phyloP scores from a whole-genome alignment of 2,797 vertebrate genomes.

The Oreonectes daqikongensis region DNA sequence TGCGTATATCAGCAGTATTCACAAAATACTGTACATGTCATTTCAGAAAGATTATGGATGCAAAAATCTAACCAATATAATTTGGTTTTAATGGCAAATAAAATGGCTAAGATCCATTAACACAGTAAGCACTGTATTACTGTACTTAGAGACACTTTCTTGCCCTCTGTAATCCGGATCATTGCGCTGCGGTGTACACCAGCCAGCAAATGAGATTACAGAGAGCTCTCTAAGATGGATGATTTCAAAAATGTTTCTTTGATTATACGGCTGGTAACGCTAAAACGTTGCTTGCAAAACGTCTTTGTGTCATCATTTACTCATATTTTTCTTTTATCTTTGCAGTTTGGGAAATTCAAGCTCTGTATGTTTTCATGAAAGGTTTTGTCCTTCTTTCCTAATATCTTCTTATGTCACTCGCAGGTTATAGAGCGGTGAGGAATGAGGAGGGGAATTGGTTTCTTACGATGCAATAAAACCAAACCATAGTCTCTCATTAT shows the following conservation, averaged over 20 bases:
- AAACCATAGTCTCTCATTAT: neutral
- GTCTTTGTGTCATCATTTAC: neutral
- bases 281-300: neutral
- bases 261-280: neutral
- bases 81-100: constrained; percentile 12
- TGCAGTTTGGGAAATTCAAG: neutral
- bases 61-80: neutral
- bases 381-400: neutral
- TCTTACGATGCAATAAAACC: constrained; percentile 30
- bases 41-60: constrained; percentile 1
- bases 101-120: neutral
- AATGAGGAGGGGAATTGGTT: constrained; percentile 22
- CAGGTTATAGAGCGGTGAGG: constrained; percentile 37
- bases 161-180: constrained; percentile 67
- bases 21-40: neutral
- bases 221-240: constrained; percentile 43
- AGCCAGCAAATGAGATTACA: constrained; percentile 71
- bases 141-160: constrained; percentile 36
- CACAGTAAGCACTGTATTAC: neutral
- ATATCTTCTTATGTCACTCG: constrained; percentile 52
- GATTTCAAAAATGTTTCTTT: constrained; percentile 9
- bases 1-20: neutral
- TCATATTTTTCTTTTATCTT: neutral
- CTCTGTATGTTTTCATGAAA: neutral
- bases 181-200: constrained; percentile 54